Conservation (phyloP, 1,140 invertebrate species). For the Laupala kohalensis region DNA sequence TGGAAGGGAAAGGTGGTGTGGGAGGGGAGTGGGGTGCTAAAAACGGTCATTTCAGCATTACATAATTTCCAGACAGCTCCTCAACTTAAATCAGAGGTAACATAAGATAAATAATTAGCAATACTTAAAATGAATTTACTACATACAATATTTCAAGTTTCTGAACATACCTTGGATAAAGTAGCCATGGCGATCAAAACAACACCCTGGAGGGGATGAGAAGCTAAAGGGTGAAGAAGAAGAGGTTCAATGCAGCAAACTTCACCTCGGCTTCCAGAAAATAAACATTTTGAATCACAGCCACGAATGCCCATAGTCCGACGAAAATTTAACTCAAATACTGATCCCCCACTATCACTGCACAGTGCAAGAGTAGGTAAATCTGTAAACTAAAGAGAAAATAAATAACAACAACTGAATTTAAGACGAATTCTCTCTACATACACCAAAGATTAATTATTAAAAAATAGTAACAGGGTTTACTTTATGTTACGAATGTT, state of each 20-base stretch:
- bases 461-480: too few relatives aligned
- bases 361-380: slow-evolving; percentile 63
- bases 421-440: too few relatives aligned
- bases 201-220: slow-evolving; percentile 57
- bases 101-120: too few relatives aligned
- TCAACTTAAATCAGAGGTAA: too few relatives aligned
- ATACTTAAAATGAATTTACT: too few relatives aligned
- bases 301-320: slow-evolving; percentile 76
- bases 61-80: too few relatives aligned
- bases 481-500: too few relatives aligned
- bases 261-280: slow-evolving; percentile 88
- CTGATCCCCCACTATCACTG: slow-evolving; percentile 92
- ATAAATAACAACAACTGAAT: background rate
- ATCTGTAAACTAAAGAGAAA: slow-evolving; percentile 51
- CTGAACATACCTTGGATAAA: slow-evolving; percentile 75
- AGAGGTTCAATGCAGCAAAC: slow-evolving; percentile 81
- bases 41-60: too few relatives aligned
- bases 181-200: slow-evolving; percentile 85
- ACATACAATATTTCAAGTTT: too few relatives aligned
- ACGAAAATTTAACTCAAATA: slow-evolving; percentile 88
- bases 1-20: too few relatives aligned
- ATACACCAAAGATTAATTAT: too few relatives aligned
- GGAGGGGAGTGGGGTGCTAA: too few relatives aligned
- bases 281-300: slow-evolving; percentile 77
- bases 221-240: slow-evolving; percentile 48